Percentiles rank a stretch among this genome's conserved stretches.
These are phyloP conservation scores for Sycophaga agraensis DNA, from an alignment of 1,140 invertebrate genomes.

Conservation along the genomic window DNA sequence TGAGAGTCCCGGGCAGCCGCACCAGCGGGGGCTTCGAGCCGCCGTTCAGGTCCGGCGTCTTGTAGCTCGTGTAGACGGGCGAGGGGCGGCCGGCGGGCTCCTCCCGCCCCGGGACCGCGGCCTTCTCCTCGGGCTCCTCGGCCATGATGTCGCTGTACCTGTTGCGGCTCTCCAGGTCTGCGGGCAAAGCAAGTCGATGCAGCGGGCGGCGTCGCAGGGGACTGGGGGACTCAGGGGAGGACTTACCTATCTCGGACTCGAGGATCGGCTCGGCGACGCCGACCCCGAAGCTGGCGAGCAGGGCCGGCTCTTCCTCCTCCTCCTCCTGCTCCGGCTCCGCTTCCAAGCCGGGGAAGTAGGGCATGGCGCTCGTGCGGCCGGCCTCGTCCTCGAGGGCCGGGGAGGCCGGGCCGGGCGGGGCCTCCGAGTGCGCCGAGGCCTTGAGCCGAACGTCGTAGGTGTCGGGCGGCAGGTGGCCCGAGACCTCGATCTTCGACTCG, in stretches of 20 bases:
- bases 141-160: constrained; percentile 39
- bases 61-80: constrained; percentile 66
- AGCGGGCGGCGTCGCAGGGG: too few species aligned
- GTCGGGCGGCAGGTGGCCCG: constrained; percentile 43
- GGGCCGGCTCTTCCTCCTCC: too few species aligned
- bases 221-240: too few species aligned
- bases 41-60: constrained; percentile 61
- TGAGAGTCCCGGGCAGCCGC: constrained; percentile 45
- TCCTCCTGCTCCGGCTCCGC: constrained; percentile 11
- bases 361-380: too few species aligned
- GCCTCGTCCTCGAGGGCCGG: too few species aligned
- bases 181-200: background rate
- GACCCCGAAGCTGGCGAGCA: constrained; percentile 37
- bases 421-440: constrained; percentile 30
- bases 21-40: constrained; percentile 43
- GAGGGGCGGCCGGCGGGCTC: constrained; percentile 37
- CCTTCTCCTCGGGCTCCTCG: constrained; percentile 27
- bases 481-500: constrained; percentile 40
- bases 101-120: constrained; percentile 27
- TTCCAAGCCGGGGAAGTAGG: too few species aligned
- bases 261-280: constrained; percentile 49
- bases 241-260: constrained; percentile 41
- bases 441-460: constrained; percentile 45
- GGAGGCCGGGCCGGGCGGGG: too few species aligned
- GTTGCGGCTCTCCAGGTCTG: constrained; percentile 47